phyloP scores from a whole-genome alignment of 1,140 invertebrate genomes.

The Drosophila kohkoa region DNA sequence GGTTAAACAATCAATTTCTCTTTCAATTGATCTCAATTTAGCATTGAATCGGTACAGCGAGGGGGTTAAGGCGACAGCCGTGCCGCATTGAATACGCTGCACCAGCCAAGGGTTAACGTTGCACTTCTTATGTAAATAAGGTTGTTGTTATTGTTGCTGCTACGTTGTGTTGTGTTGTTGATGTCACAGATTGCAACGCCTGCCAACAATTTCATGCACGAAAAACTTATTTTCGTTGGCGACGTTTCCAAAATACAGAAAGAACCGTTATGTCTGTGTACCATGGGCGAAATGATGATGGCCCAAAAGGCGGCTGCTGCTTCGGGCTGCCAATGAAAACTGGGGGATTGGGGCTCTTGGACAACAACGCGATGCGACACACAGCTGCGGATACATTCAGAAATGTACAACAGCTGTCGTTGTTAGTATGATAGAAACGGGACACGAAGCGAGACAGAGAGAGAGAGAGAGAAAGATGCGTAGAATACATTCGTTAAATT shows the following conservation, averaged over 20 bases:
- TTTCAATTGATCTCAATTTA: slow-evolving; percentile 79
- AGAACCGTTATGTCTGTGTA: slow-evolving; percentile 7
- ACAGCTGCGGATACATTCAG: slow-evolving; percentile 72
- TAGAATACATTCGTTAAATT: slow-evolving; percentile 53
- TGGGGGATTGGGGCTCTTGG: neutral
- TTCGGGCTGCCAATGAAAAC: neutral
- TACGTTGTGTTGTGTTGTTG: slow-evolving; percentile 16
- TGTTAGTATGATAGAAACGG: slow-evolving; percentile 33
- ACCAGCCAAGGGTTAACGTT: slow-evolving; percentile 61
- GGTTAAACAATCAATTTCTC: slow-evolving; percentile 79
- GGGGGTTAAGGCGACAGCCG: neutral
- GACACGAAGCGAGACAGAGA: slow-evolving; percentile 16
- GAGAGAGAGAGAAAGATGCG: slow-evolving; percentile 6
- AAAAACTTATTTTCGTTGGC: slow-evolving; percentile 71
- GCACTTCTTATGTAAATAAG: slow-evolving; percentile 65
- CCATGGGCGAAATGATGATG: neutral
- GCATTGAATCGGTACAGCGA: slow-evolving; percentile 20
- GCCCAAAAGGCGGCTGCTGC: neutral
- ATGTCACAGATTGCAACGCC: slow-evolving; percentile 19
- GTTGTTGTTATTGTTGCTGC: slow-evolving; percentile 6
- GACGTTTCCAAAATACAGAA: slow-evolving; percentile 65
- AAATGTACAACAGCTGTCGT: slow-evolving; percentile 70
- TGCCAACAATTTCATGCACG: slow-evolving; percentile 53
- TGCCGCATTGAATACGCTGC: neutral
- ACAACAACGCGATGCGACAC: slow-evolving; percentile 16